Evolutionary conservation across 2,888 invertebrate species (phyloP), one percentile per base, ranked within the genome.

Genomic region (Pseudanteris insignis): DNA sequence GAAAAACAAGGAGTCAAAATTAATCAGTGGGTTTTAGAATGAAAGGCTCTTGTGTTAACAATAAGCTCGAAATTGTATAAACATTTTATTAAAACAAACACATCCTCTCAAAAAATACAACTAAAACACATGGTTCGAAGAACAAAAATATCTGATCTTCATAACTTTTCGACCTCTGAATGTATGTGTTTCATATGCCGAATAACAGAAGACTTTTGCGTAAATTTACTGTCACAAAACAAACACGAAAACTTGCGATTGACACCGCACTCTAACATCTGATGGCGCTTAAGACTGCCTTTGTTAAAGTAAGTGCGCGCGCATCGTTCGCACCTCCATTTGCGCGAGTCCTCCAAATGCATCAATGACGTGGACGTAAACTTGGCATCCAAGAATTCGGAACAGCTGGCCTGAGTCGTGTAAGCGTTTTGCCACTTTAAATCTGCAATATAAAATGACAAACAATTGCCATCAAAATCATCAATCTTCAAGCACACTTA

Each of bases 251-350:
- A 90, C 80, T 86, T 86, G 55, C 88, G 86, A 67, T 84, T 85
- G 40, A 86, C 86, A 62, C 86, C 84, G 77, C 90, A 90, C 78
- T 90, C 90, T 72, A 88, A 87, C 70, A 86, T 86, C 71, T 88
- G 84, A 76, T 91, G 91, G 2, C 74, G 71, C 28, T 61, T 71
- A 37, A 79, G 62, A 29, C 73, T 77, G 24, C 71, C 69, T 62
- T 73, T 72, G 61, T 69, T 72, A 34, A 71, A 71, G 63, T 78
- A 79, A 6, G 70, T 66, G 41, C 73, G 70, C 26, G 70, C 67
- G 43, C 79, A 79, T 3, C 71, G 72, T 0, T 70, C 67, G 36
- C 79, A 79, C 37, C 40, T 58, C 26, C 65, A 63, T 29, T 57
- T 62, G 18, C 55, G 40, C n/a, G 44, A 33, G 36, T 43, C 43